Percentiles rank a stretch among this genome's conserved stretches.
Evolutionary conservation across 2,888 invertebrate genomes (phyloP).

Genomic region (Kryphioiulus occultus): DNA sequence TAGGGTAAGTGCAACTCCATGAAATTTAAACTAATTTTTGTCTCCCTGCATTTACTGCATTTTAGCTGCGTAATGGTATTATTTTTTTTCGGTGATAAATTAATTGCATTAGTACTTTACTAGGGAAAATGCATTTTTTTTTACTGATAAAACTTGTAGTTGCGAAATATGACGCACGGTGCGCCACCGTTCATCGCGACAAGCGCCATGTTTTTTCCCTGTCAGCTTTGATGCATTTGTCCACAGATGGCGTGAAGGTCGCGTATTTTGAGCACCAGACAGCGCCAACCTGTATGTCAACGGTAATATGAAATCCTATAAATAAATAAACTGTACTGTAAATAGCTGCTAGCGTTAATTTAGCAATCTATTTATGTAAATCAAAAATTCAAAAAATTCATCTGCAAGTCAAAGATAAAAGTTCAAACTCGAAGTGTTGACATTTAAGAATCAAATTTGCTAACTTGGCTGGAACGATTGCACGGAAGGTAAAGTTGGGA

Average conservation of each 20-base stretch:
- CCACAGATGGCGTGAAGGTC: not conserved
- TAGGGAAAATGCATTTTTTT: slow-evolving; percentile 14
- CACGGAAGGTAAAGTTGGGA: too few relatives aligned
- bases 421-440: too few relatives aligned
- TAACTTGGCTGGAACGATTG: too few relatives aligned
- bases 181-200: not conserved
- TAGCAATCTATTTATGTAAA: too few relatives aligned
- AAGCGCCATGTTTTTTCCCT: not conserved
- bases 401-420: too few relatives aligned
- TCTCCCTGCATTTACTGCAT: not conserved
- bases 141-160: not conserved
- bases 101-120: not conserved
- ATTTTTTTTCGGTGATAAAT: not conserved
- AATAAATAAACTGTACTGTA: too few relatives aligned
- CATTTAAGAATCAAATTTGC: too few relatives aligned
- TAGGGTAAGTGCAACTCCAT: slow-evolving; percentile 2
- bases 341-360: too few relatives aligned
- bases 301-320: too few relatives aligned
- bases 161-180: not conserved
- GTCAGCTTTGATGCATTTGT: not conserved
- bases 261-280: not conserved
- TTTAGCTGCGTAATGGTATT: not conserved
- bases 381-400: too few relatives aligned
- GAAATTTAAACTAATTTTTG: slow-evolving; percentile 20
- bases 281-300: not conserved